Percentiles rank a stretch among this genome's conserved stretches.
Evolutionary conservation across 2,797 vertebrate genomes (phyloP).

Genomic region (Megalops cyprinoides): DNA sequence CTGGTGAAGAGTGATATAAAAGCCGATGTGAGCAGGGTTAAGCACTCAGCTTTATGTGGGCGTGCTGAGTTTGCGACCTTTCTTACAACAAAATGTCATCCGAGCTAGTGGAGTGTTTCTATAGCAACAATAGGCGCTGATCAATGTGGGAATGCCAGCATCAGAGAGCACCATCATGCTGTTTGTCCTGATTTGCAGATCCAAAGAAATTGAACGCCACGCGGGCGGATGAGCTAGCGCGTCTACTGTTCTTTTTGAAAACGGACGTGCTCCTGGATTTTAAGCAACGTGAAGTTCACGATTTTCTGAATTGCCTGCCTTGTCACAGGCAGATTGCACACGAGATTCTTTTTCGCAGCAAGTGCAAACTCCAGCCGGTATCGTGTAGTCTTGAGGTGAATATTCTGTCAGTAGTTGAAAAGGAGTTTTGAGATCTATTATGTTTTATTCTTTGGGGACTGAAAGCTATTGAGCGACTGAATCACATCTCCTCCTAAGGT

Average conservation of each 20-base stretch:
- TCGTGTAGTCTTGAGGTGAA: too few relatives aligned
- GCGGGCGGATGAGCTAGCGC: neutral
- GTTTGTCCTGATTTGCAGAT: neutral
- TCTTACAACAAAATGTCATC: slow-evolving; percentile 15
- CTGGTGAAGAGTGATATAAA: neutral
- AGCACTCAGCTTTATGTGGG: neutral
- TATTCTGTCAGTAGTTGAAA: too few relatives aligned
- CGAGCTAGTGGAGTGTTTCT: slow-evolving; percentile 21
- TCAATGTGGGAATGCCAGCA: slow-evolving; percentile 27
- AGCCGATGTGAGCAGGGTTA: neutral
- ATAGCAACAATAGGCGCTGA: slow-evolving; percentile 25
- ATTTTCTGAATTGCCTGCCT: too few relatives aligned
- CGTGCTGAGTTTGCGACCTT: slow-evolving; percentile 21
- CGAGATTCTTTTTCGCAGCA: too few relatives aligned
- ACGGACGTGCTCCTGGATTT: neutral
- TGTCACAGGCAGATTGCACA: too few relatives aligned
- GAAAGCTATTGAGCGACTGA: too few relatives aligned
- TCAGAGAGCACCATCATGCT: neutral
- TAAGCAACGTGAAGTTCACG: neutral
- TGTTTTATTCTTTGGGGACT: too few relatives aligned
- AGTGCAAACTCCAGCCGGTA: too few relatives aligned
- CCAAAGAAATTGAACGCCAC: neutral
- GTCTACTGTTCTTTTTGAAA: neutral
- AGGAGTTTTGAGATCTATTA: too few relatives aligned
- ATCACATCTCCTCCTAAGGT: too few relatives aligned